Evolutionary conservation across 2,888 invertebrate genomes (phyloP).

Genomic region (Nymphalis c-album): DNA sequence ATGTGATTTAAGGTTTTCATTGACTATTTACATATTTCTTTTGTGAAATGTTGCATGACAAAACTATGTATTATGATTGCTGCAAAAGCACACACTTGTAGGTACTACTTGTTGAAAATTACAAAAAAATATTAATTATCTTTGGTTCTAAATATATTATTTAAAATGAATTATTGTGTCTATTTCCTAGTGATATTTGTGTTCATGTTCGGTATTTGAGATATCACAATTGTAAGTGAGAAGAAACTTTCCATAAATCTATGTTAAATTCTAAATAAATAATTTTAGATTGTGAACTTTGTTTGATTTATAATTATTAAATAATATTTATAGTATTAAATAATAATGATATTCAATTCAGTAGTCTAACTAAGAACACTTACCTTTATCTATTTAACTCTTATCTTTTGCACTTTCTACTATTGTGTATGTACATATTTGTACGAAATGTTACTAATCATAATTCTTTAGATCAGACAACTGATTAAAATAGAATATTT

Average conservation of each 20-base stretch:
- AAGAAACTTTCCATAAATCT: slow-evolving; percentile 25
- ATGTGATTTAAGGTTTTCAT: slow-evolving; percentile 27
- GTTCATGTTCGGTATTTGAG: slow-evolving; percentile 32
- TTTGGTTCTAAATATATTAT: not conserved
- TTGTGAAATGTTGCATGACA: slow-evolving; percentile 4
- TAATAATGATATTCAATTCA: slow-evolving; percentile 2
- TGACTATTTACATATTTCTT: not conserved
- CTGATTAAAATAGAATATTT: too few relatives aligned
- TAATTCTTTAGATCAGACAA: too few relatives aligned
- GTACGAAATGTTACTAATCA: too few relatives aligned
- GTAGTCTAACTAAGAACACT: not conserved
- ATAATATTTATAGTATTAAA: not conserved
- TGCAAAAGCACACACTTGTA: not conserved
- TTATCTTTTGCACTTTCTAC: too few relatives aligned
- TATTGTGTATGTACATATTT: too few relatives aligned
- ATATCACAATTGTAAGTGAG: slow-evolving; percentile 24
- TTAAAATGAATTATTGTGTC: not conserved
- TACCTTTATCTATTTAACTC: not conserved
- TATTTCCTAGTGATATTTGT: slow-evolving; percentile 26
- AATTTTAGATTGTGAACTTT: slow-evolving; percentile 29
- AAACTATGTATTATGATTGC: not conserved
- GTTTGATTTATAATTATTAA: slow-evolving; percentile 21
- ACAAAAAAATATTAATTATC: not conserved
- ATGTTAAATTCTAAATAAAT: slow-evolving; percentile 37
- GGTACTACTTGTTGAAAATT: not conserved